A percentile compares a stretch with the other conserved stretches of the same genome.
These are phyloP conservation scores for Petrocephalus sullivani DNA, from an alignment of 2,797 vertebrate species.

Conservation along the genomic window DNA sequence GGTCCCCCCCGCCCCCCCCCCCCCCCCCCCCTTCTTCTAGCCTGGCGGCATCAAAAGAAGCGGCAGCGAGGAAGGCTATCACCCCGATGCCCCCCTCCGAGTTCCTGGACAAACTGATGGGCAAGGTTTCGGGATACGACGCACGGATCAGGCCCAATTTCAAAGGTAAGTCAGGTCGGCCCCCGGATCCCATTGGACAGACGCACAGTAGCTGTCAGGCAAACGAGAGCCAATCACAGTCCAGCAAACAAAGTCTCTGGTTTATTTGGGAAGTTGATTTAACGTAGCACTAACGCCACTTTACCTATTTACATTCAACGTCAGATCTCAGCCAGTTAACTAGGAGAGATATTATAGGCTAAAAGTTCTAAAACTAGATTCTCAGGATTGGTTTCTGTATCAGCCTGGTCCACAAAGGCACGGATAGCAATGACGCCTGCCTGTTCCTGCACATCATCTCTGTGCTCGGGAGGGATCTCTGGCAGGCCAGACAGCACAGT, in stretches of 20 bases:
- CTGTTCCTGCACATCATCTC: no score
- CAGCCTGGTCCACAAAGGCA: background rate
- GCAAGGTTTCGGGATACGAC: slow-evolving; percentile 93
- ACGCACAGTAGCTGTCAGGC: slow-evolving; percentile 48
- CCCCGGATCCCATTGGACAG: slow-evolving; percentile 55
- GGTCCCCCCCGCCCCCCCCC: no score
- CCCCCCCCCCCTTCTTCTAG: slow-evolving; percentile 60
- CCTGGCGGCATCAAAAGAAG: slow-evolving; percentile 93
- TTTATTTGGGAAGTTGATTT: background rate
- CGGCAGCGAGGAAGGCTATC: slow-evolving; percentile 81
- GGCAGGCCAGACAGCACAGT: background rate
- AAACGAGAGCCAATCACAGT: background rate
- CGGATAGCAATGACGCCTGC: background rate
- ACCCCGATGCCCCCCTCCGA: slow-evolving; percentile 94
- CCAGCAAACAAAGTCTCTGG: background rate
- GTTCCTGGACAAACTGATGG: slow-evolving; percentile 98
- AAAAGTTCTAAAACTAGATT: background rate
- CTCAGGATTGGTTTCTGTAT: background rate
- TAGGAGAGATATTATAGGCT: background rate
- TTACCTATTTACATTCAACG: no score
- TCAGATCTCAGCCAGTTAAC: background rate
- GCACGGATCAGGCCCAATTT: slow-evolving; percentile 98
- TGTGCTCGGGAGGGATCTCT: background rate
- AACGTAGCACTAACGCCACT: background rate
- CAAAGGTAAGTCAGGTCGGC: slow-evolving; percentile 77